phyloP scores from a whole-genome alignment of 2,113 vertebrate species.

The Panthera uncia region DNA sequence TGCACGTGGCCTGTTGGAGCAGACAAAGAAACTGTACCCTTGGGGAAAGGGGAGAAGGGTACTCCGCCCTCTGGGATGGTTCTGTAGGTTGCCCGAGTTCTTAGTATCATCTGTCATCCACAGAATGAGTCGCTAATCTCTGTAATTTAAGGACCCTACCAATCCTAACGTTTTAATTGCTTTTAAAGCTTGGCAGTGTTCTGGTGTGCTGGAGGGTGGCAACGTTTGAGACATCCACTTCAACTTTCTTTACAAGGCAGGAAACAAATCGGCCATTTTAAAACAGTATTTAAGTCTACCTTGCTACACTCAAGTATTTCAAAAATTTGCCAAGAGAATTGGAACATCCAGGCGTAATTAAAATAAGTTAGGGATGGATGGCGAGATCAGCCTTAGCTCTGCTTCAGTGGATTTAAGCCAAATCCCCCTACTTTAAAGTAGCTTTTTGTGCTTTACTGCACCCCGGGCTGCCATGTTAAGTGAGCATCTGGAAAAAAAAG shows the following conservation, averaged over 20 bases:
- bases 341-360: constrained; percentile 62
- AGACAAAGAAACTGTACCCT: constrained; percentile 56
- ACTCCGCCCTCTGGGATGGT: neutral
- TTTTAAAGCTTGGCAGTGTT: constrained; percentile 62
- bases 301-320: constrained; percentile 38
- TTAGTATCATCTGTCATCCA: constrained; percentile 61
- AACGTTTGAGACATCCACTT: constrained; percentile 32
- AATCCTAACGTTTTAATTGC: constrained; percentile 56
- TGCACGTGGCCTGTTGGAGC: constrained; percentile 29
- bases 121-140: constrained; percentile 64
- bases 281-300: constrained; percentile 45
- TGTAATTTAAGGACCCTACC: constrained; percentile 67
- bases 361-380: constrained; percentile 34
- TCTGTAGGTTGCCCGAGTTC: constrained; percentile 4
- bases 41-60: constrained; percentile 10
- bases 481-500: constrained; percentile 49
- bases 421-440: constrained; percentile 55
- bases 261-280: constrained; percentile 59
- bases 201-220: constrained; percentile 10
- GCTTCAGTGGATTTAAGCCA: constrained; percentile 40
- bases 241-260: constrained; percentile 51
- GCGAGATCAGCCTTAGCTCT: constrained; percentile 19
- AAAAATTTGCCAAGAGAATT: constrained; percentile 55
- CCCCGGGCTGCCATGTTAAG: constrained; percentile 56
- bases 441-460: constrained; percentile 65